These are phyloP conservation scores for Acanthaster planci DNA, from an alignment of 35 echinoderm and acorn worm genomes.

Conservation along the genomic window DNA sequence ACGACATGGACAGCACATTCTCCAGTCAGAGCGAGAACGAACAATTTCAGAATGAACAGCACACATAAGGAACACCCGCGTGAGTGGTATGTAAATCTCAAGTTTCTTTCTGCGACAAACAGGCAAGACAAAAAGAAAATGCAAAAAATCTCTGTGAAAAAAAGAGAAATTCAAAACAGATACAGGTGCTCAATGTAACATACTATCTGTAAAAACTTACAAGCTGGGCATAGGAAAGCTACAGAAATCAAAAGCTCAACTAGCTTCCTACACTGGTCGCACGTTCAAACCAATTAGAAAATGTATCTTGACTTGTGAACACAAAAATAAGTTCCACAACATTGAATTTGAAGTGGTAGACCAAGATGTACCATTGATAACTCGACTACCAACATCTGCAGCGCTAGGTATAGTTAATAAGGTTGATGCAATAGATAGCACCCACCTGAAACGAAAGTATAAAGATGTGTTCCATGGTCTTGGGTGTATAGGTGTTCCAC, in stretches of 20 bases:
- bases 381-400: too few species aligned
- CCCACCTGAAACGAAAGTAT: constrained; percentile 16
- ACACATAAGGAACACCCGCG: not conserved
- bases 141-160: not conserved
- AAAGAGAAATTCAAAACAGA: constrained; percentile 32
- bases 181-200: constrained; percentile 38
- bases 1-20: not conserved
- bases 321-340: too few species aligned
- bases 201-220: not conserved
- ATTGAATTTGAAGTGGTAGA: too few species aligned
- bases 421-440: too few species aligned
- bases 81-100: constrained; percentile 33
- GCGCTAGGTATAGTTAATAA: too few species aligned
- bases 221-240: constrained; percentile 7
- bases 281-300: too few species aligned
- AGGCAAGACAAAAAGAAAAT: too few species aligned
- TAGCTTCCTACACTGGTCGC: constrained; percentile 49
- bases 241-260: constrained; percentile 6
- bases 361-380: too few species aligned
- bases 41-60: not conserved
- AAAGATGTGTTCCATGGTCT: constrained; percentile 42
- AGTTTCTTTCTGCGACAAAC: too few species aligned
- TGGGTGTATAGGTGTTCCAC: constrained; percentile 31
- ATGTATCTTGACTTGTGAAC: too few species aligned
- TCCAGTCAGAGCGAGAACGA: not conserved